Conservation (phyloP, 1,140 invertebrate species). For the Idris sp. region DNA sequence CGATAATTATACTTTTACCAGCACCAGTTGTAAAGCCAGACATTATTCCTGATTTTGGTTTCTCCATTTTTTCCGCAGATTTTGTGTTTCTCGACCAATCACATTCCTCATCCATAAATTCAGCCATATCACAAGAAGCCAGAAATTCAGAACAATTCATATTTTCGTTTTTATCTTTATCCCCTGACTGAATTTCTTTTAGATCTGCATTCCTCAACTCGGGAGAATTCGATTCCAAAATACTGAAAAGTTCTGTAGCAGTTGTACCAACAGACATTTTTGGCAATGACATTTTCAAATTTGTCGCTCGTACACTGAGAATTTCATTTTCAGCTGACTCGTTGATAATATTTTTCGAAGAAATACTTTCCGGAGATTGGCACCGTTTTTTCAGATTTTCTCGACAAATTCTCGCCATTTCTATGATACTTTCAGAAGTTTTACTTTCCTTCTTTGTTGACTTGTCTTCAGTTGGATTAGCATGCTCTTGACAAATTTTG, state of each 20-base stretch:
- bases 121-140: conserved; percentile 35
- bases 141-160: conserved; percentile 14
- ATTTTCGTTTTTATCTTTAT: conserved; percentile 11
- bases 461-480: background rate
- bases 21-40: conserved; percentile 17
- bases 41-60: background rate
- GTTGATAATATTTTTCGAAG: conserved; percentile 2
- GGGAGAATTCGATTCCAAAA: background rate
- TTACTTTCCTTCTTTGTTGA: background rate
- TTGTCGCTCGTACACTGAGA: conserved; percentile 1
- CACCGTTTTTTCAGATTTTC: conserved; percentile 24
- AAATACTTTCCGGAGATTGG: conserved; percentile 2
- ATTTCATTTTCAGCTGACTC: conserved; percentile 38
- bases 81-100: conserved; percentile 24
- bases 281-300: conserved; percentile 1
- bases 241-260: conserved; percentile 37
- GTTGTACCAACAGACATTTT: conserved; percentile 45
- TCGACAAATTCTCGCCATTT: conserved; percentile 26
- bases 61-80: background rate
- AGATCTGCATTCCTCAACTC: no score
- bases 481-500: conserved; percentile 50
- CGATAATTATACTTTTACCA: conserved; percentile 3
- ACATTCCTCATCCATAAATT: conserved; percentile 36
- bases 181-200: no score
- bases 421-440: conserved; percentile 3